These are phyloP conservation scores for Myotis daubentonii DNA, from an alignment of 2,797 vertebrate genomes.

Conservation along the genomic window DNA sequence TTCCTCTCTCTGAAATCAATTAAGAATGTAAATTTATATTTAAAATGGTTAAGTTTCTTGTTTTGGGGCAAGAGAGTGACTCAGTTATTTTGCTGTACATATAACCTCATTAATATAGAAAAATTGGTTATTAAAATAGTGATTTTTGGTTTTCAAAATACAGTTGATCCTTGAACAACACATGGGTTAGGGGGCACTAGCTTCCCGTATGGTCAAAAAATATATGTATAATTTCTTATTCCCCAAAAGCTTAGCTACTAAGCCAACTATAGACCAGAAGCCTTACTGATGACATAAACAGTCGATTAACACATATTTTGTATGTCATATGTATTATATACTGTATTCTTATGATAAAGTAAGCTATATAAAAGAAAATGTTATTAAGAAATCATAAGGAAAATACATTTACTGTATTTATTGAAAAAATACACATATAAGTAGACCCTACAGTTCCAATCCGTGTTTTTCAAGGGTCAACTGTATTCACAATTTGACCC, in stretches of 20 bases:
- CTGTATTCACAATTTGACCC: not conserved
- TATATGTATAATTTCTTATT: not conserved
- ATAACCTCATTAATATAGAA: not conserved
- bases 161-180: not conserved
- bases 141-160: constrained; percentile 22
- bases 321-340: not conserved
- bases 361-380: not conserved
- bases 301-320: not conserved
- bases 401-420: not conserved
- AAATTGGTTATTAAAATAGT: not conserved
- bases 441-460: not conserved
- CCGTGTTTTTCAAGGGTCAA: not conserved
- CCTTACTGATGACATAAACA: not conserved
- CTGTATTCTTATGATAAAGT: not conserved
- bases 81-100: not conserved
- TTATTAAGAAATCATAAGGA: not conserved
- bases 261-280: not conserved
- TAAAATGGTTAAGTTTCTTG: not conserved
- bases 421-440: not conserved
- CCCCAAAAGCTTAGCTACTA: not conserved
- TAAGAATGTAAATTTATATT: not conserved
- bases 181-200: not conserved
- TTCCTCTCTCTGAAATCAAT: no score
- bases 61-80: not conserved
- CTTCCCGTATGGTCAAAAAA: not conserved